Evolutionary conservation across 2,888 invertebrate species (phyloP), one percentile per base, ranked within the genome.

Genomic region (Muschampia staudingeri): DNA sequence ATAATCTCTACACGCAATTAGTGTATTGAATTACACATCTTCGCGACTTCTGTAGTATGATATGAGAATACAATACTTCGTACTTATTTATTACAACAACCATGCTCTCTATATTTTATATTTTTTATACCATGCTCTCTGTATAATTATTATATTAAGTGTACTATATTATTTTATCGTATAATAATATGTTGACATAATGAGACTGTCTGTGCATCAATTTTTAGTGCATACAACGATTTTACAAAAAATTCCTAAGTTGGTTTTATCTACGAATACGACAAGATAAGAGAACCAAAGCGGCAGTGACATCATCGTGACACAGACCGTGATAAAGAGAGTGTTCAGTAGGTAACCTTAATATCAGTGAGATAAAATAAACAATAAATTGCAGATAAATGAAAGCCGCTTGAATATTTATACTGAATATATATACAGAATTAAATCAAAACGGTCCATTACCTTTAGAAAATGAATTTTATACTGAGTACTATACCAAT

Each of bases 271-370:
- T 91, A 91, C 88, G 88, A 90, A 95, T 91, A 91, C 88, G 88
- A 90, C 90, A 88, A 95, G 96, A 97, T 96, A 96, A 96, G 92
- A 89, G 85, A 87, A 91, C 94, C 92, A 91, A 94, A 95, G 92
- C 86, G 92, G 90, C 88, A 93, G 91, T 96, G 97, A 96, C 96
- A 95, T 97, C 97, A 96, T 90, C 93, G 87, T 91, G 86, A 88
- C 91, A 91, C 92, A 94, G 92, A 91, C 93, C 90, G 89, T 88
- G 95, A 96, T 95, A 95, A 96, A 94, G 95, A 95, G 95, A 95
- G 92, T 93, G 92, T 90, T 93, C 93, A 93, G 92, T 94, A 91
- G 93, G 93, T 93, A 94, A 94, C 93, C 94, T 94, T 93, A 92
- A 90, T 84, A 87, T 56, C 88, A 94, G 82, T 73, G 76, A 86